These are phyloP conservation scores for Eupithecia pulchellata DNA, from an alignment of 2,888 invertebrate species.

Conservation along the genomic window DNA sequence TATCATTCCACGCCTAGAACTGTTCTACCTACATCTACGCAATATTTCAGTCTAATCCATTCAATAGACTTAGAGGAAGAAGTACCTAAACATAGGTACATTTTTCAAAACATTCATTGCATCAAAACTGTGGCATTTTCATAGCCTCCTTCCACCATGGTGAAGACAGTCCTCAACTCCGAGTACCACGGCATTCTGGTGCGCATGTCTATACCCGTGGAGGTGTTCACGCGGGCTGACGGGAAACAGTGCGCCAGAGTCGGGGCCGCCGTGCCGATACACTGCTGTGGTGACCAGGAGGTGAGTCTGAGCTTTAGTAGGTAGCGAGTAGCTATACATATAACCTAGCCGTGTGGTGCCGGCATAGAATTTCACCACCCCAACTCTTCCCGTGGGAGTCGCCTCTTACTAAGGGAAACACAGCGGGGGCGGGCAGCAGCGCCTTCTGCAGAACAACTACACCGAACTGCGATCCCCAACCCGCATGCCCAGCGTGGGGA, in stretches of 20 bases:
- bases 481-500: too few species aligned
- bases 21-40: too few species aligned
- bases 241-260: constrained; percentile 66
- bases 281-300: constrained; percentile 70
- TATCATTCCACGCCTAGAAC: too few species aligned
- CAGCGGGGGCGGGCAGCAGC: too few species aligned
- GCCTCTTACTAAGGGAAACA: too few species aligned
- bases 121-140: neutral
- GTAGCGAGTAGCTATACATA: too few species aligned
- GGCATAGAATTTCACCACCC: too few species aligned
- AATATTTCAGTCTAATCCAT: neutral
- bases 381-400: too few species aligned
- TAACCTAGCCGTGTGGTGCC: too few species aligned
- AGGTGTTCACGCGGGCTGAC: constrained; percentile 61
- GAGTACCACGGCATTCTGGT: constrained; percentile 74
- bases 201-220: constrained; percentile 67
- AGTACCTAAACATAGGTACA: too few species aligned
- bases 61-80: neutral
- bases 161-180: constrained; percentile 68
- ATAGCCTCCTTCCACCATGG: constrained; percentile 55
- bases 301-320: constrained; percentile 49
- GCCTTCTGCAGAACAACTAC: too few species aligned
- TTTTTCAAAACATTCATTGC: neutral
- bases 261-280: constrained; percentile 69
- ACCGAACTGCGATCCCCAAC: too few species aligned